A percentile compares a stretch with the other conserved stretches of the same genome.
phyloP scores from a whole-genome alignment of 2,888 invertebrate genomes.

The Scelioninae gen. 1 region DNA sequence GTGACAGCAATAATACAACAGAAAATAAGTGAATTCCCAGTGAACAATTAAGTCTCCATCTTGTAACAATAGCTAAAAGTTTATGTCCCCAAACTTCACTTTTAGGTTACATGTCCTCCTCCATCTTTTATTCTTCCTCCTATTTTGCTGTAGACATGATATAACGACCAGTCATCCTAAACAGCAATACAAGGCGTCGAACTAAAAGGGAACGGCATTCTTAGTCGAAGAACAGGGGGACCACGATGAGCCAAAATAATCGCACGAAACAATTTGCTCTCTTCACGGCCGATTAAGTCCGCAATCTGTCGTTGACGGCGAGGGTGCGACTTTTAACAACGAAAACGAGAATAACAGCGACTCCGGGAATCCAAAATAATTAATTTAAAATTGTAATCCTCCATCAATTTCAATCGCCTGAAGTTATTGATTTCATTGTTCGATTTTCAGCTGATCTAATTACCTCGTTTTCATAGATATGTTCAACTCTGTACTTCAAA shows the following conservation, averaged over 20 bases:
- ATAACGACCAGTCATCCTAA: slow-evolving; percentile 63
- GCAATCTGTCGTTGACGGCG: slow-evolving; percentile 76
- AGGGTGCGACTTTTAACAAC: slow-evolving; percentile 64
- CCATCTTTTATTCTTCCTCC: slow-evolving; percentile 52
- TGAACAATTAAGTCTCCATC: slow-evolving; percentile 78
- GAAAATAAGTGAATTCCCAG: slow-evolving; percentile 79
- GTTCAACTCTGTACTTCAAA: slow-evolving; percentile 4
- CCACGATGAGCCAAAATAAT: slow-evolving; percentile 79
- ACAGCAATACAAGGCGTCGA: slow-evolving; percentile 35
- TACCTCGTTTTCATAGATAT: not conserved
- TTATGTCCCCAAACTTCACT: too few species aligned
- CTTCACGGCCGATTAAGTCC: slow-evolving; percentile 83
- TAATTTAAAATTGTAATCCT: not conserved
- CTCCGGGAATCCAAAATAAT: not conserved
- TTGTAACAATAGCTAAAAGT: too few species aligned
- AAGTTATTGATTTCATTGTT: too few species aligned
- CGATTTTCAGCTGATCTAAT: too few species aligned
- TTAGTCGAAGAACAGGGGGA: too few species aligned
- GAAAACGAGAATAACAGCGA: slow-evolving; percentile 30
- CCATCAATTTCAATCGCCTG: too few species aligned
- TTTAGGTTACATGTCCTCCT: too few species aligned
- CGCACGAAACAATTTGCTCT: slow-evolving; percentile 82
- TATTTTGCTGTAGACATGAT: slow-evolving; percentile 10
- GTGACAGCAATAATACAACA: slow-evolving; percentile 76
- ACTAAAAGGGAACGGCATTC: slow-evolving; percentile 50